These are phyloP conservation scores for Melanogrammus aeglefinus DNA, from an alignment of 2,797 vertebrate genomes.

Conservation along the genomic window DNA sequence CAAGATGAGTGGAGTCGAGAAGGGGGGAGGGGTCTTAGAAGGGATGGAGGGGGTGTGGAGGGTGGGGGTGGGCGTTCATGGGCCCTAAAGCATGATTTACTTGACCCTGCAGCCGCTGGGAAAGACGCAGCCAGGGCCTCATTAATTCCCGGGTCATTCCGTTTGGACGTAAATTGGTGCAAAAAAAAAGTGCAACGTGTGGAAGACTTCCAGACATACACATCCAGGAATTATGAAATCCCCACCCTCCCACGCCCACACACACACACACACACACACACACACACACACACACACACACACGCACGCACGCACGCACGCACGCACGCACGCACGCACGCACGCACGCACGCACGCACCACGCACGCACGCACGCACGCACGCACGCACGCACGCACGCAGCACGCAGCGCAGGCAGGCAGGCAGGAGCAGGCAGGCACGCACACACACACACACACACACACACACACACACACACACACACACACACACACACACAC, in stretches of 20 bases:
- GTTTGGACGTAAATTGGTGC: slow-evolving; percentile 96
- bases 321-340: not conserved
- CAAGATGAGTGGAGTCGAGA: slow-evolving; percentile 78
- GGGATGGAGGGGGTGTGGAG: slow-evolving; percentile 65
- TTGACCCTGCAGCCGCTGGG: slow-evolving; percentile 87
- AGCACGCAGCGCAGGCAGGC: not conserved
- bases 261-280: not conserved
- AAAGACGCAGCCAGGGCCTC: slow-evolving; percentile 89
- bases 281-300: not conserved
- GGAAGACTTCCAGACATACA: slow-evolving; percentile 96
- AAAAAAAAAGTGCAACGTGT: slow-evolving; percentile 83
- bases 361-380: not conserved
- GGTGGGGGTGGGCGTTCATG: slow-evolving; percentile 53
- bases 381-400: not conserved
- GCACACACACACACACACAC: not conserved
- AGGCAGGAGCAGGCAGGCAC: slow-evolving; percentile 23
- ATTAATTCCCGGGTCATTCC: slow-evolving; percentile 97
- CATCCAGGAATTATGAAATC: slow-evolving; percentile 89
- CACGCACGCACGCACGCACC: slow-evolving; percentile 26
- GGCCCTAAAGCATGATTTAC: slow-evolving; percentile 93
- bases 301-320: not conserved
- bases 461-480: slow-evolving; percentile 3
- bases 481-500: not conserved
- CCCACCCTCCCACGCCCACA: slow-evolving; percentile 69
- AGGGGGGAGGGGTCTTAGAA: slow-evolving; percentile 62